A percentile compares a stretch with the other conserved stretches of the same genome.
Evolutionary conservation across 2,888 invertebrate genomes (phyloP).

Genomic region (Crocallis elinguaria): DNA sequence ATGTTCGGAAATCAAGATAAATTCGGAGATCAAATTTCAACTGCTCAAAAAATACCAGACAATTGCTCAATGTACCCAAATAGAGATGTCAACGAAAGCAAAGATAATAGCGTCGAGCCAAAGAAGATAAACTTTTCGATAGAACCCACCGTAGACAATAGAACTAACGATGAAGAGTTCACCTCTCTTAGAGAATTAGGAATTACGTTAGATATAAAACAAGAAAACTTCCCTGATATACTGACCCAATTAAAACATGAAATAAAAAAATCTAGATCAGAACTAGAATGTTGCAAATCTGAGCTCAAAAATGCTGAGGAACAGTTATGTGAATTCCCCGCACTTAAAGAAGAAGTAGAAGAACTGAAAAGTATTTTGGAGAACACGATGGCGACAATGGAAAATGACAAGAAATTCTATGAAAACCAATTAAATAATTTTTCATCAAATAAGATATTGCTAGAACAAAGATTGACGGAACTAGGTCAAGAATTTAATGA

Average conservation of each 20-base stretch:
- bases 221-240: slow-evolving; percentile 76
- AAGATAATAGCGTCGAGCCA: slow-evolving; percentile 71
- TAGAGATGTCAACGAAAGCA: slow-evolving; percentile 67
- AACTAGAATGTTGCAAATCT: slow-evolving; percentile 82
- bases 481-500: slow-evolving; percentile 82
- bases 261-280: slow-evolving; percentile 81
- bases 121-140: slow-evolving; percentile 78
- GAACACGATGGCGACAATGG: slow-evolving; percentile 79
- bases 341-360: slow-evolving; percentile 77
- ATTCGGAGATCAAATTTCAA: slow-evolving; percentile 55
- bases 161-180: slow-evolving; percentile 70
- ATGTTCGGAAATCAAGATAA: slow-evolving; percentile 64
- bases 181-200: slow-evolving; percentile 83
- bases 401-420: slow-evolving; percentile 83
- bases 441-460: slow-evolving; percentile 78
- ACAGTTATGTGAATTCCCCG: slow-evolving; percentile 80
- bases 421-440: slow-evolving; percentile 82
- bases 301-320: slow-evolving; percentile 82
- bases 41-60: slow-evolving; percentile 67
- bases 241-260: slow-evolving; percentile 78
- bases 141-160: slow-evolving; percentile 66
- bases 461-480: slow-evolving; percentile 84
- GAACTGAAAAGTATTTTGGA: slow-evolving; percentile 76
- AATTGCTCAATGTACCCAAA: slow-evolving; percentile 82
- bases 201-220: slow-evolving; percentile 72